Percentiles rank a stretch among this genome's conserved stretches.
Evolutionary conservation across 1,140 invertebrate species (phyloP).

Genomic region (Arion vulgaris): DNA sequence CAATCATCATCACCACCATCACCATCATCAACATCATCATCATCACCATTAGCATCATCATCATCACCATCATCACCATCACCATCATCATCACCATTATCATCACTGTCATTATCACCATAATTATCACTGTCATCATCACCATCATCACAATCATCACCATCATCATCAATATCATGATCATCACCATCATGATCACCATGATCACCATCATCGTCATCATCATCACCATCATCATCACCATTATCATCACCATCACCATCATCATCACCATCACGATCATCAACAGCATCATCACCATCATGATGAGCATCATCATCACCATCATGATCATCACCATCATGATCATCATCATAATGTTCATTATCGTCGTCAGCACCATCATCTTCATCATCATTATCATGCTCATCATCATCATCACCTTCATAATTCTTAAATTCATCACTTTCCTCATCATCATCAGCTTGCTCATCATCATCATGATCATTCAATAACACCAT

Average conservation of each 20-base stretch:
- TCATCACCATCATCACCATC: slow-evolving; percentile 12
- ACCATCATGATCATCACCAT: neutral
- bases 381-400: slow-evolving; percentile 22
- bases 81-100: slow-evolving; percentile 19
- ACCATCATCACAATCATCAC: neutral
- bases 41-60: neutral
- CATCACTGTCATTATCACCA: neutral
- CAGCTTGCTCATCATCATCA: neutral
- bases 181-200: too few species aligned
- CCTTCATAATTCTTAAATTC: neutral
- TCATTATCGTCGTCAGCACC: slow-evolving; percentile 19
- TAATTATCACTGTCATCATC: neutral
- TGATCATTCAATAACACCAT: too few species aligned
- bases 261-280: slow-evolving; percentile 16
- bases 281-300: slow-evolving; percentile 9
- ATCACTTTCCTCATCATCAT: neutral
- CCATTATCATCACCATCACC: slow-evolving; percentile 20
- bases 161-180: neutral
- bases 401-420: slow-evolving; percentile 12
- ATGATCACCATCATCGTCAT: neutral
- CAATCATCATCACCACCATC: neutral
- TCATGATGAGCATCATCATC: neutral
- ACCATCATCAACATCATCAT: neutral
- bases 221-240: slow-evolving; percentile 20
- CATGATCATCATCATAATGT: slow-evolving; percentile 8